Evolutionary conservation across 2,888 invertebrate genomes (phyloP), one percentile per base, ranked within the genome.

Genomic region (Dolichopus griseipennis): DNA sequence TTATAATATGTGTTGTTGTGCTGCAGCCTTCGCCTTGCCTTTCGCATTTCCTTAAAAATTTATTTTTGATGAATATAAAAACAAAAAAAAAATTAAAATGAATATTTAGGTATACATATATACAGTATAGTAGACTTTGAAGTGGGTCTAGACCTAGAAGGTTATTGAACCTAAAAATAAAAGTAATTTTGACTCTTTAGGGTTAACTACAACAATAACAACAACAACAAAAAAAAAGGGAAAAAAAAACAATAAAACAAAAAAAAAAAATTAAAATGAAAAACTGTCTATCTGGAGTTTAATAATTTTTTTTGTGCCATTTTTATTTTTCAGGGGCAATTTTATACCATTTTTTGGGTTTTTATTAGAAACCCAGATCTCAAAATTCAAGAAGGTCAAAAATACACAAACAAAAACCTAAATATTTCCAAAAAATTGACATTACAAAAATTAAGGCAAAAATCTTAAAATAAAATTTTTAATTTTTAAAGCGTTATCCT

Each of bases 101-200:
- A 52, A 52, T 52, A 52, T 52, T 18, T n/a, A n/a, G n/a, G n/a
- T n/a, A n/a, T n/a, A n/a, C n/a, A n/a, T n/a, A n/a, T n/a, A n/a
- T n/a, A n/a, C n/a, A n/a, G n/a, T n/a, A n/a, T n/a, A n/a, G n/a
- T 27, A 27, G 52, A 52, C 52, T 52, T 52, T 52, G 52, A 52
- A 52, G 52, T 52, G 52, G 52, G 52, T 52, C 52, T 52, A 52
- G 52, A 52, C 52, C 52, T 52, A 52, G 52, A 52, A 52, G 52
- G 52, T 52, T 52, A 52, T 52, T 52, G 52, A 52, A 52, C 52
- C 52, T 15, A 18, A 52, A 52, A 52, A 18, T 12, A 52, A 52
- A 52, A 52, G 52, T 52, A 15, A 52, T 52, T 52, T 18, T 52
- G 52, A 52, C 18, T 52, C 52, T 52, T 52, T 52, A 52, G 52